Conservation (phyloP, 2,113 vertebrate genomes). For the Hemibagrus wyckioides region DNA sequence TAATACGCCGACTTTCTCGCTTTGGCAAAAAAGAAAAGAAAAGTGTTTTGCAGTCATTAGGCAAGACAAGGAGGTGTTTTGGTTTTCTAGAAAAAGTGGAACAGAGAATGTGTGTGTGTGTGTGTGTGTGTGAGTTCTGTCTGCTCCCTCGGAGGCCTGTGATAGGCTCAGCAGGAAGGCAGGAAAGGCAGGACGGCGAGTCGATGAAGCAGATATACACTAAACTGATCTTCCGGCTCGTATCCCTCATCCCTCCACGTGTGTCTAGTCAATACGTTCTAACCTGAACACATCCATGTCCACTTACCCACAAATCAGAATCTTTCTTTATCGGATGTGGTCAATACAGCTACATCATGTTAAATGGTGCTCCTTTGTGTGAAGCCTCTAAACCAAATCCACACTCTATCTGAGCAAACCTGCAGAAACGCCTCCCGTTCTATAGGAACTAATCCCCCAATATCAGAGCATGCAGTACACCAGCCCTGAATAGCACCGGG, state of each 20-base stretch:
- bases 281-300: constrained; percentile 27
- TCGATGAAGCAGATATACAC: constrained; percentile 68
- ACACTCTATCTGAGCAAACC: neutral
- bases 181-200: constrained; percentile 59
- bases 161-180: constrained; percentile 66
- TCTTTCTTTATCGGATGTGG: neutral
- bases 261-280: constrained; percentile 19
- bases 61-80: neutral
- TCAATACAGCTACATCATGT: constrained; percentile 11
- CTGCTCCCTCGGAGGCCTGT: constrained; percentile 60
- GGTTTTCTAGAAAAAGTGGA: neutral
- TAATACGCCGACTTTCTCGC: neutral
- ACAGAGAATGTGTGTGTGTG: constrained; percentile 56
- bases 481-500: neutral
- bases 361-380: neutral
- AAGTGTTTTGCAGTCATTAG: neutral
- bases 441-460: neutral
- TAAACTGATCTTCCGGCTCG: constrained; percentile 38
- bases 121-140: constrained; percentile 53
- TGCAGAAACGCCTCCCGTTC: neutral
- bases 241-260: neutral
- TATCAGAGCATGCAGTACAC: neutral
- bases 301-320: constrained; percentile 6
- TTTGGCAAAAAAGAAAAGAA: neutral
- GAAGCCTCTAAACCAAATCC: neutral